phyloP scores from a whole-genome alignment of 2,888 invertebrate species.

The Rhamnusium bicolor region DNA sequence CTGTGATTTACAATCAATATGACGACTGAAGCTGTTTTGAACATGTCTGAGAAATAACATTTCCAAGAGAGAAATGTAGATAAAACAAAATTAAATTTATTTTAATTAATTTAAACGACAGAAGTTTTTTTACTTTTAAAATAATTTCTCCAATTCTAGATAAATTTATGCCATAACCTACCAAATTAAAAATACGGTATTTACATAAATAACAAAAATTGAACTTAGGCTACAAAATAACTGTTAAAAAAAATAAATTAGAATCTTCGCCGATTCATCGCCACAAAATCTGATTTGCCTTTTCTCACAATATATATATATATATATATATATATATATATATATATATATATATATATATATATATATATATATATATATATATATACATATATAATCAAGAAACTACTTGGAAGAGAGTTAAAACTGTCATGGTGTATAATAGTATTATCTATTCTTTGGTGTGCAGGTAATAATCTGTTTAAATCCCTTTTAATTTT shows the following conservation, averaged over 20 bases:
- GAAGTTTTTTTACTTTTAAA: no score
- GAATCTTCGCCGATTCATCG: no score
- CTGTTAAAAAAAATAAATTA: not conserved
- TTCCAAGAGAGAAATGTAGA: no score
- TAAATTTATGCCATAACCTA: not conserved
- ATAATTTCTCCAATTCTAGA: not conserved
- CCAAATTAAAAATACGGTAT: not conserved
- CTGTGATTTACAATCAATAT: no score
- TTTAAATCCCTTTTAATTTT: conserved; percentile 25
- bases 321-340: no score
- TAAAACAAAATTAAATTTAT: no score
- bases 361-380: no score
- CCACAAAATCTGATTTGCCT: conserved; percentile 11
- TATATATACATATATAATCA: no score
- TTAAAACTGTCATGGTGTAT: conserved; percentile 27
- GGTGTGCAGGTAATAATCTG: conserved; percentile 29
- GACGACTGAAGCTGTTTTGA: no score
- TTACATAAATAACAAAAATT: not conserved
- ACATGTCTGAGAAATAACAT: no score
- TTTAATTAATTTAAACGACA: no score
- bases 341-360: no score
- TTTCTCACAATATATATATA: not conserved
- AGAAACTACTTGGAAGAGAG: conserved; percentile 16
- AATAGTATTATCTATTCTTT: conserved; percentile 35
- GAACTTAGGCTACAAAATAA: not conserved